Conservation (phyloP, 1,140 invertebrate genomes). For the Spodoptera frugiperda region DNA sequence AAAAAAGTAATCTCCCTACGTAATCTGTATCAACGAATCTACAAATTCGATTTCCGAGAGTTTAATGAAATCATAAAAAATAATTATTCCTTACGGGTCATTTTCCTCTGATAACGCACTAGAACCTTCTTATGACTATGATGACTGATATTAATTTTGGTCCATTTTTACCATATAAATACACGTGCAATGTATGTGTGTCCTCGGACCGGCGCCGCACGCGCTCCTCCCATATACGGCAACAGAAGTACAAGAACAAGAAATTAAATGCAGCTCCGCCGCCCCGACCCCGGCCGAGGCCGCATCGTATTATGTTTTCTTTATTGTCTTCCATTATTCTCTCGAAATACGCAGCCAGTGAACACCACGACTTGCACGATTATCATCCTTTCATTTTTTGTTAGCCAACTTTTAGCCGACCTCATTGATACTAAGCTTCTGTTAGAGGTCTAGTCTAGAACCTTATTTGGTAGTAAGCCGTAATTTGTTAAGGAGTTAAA, state of each 20-base stretch:
- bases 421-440: not conserved
- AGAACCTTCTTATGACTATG: not conserved
- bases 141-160: not conserved
- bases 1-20: too few species aligned
- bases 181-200: conserved; percentile 30
- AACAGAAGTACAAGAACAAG: conserved; percentile 80
- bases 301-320: conserved; percentile 73
- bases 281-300: conserved; percentile 64
- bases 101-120: too few species aligned
- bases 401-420: not conserved
- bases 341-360: conserved; percentile 53
- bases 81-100: too few species aligned
- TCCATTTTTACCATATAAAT: conserved; percentile 11
- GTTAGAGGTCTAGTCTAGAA: not conserved
- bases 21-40: too few species aligned
- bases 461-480: too few species aligned
- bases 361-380: conserved; percentile 53
- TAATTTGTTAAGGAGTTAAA: too few species aligned
- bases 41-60: too few species aligned
- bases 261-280: conserved; percentile 73
- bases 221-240: conserved; percentile 77
- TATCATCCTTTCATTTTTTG: conserved; percentile 28
- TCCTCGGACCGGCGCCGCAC: conserved; percentile 62
- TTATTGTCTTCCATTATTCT: conserved; percentile 71
- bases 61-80: too few species aligned